Conservation (phyloP, 2,113 vertebrate species). For the Gorsachius goisagi region DNA sequence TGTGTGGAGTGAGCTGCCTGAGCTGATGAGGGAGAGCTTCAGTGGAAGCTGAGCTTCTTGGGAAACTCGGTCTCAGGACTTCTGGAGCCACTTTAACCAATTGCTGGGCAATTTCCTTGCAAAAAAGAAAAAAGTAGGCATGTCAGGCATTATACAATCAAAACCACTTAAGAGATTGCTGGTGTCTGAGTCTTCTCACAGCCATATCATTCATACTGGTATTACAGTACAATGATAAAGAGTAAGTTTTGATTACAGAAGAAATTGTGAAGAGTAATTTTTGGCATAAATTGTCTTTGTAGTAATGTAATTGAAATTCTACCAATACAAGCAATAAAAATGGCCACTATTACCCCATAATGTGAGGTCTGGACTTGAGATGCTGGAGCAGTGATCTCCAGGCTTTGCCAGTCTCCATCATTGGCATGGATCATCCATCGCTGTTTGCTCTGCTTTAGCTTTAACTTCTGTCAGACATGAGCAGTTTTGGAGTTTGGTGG, state of each 20-base stretch:
- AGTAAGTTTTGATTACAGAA: neutral
- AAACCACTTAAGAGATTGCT: neutral
- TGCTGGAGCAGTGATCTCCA: neutral
- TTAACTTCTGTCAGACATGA: neutral
- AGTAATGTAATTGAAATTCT: neutral
- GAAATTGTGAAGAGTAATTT: neutral
- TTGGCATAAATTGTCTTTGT: neutral
- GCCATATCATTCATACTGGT: neutral
- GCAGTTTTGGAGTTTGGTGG: neutral
- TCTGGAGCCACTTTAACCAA: neutral
- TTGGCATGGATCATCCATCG: fast-evolving
- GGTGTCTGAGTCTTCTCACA: neutral
- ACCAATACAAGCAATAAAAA: neutral
- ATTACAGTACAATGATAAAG: neutral
- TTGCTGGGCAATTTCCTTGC: neutral
- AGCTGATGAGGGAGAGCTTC: neutral
- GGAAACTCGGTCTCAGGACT: neutral
- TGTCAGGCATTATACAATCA: neutral
- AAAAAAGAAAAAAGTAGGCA: neutral
- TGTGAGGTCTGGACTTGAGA: neutral
- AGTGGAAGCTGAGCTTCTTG: neutral
- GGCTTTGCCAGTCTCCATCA: neutral
- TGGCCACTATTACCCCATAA: fast-evolving
- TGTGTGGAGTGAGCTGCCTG: fast-evolving
- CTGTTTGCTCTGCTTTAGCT: neutral